A percentile compares a stretch with the other conserved stretches of the same genome.
Conservation (phyloP, 2,113 vertebrate genomes). For the Cavia aperea region DNA sequence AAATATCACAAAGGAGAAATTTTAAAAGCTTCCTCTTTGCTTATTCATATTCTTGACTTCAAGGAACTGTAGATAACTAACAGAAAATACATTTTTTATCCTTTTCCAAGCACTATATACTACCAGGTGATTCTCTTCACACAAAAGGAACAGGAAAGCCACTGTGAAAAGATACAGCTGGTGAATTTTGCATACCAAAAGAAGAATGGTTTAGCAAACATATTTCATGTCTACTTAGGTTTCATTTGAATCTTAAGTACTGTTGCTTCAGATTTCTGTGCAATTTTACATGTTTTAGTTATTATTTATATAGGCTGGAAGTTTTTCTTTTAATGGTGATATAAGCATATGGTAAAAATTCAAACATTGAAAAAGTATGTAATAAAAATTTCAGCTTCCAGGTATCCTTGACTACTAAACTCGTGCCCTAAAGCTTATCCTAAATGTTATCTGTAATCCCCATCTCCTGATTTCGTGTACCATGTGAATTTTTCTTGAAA, state of each 20-base stretch:
- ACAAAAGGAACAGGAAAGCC: background rate
- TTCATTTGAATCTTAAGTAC: background rate
- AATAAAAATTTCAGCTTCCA: background rate
- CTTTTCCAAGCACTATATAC: background rate
- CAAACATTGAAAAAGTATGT: background rate
- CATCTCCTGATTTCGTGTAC: background rate
- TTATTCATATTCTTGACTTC: background rate
- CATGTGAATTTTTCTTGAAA: background rate
- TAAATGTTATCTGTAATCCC: background rate
- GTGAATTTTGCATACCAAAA: background rate
- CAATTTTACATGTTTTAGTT: background rate
- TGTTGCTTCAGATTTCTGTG: background rate
- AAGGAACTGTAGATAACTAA: background rate
- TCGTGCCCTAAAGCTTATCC: background rate
- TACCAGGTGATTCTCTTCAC: background rate
- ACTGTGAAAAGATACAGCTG: background rate
- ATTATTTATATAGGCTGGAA: background rate
- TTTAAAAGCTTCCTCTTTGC: background rate
- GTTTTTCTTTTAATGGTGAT: background rate
- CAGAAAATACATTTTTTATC: background rate
- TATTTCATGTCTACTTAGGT: background rate
- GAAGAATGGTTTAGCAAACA: background rate
- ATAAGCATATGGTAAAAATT: background rate
- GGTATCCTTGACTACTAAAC: background rate
- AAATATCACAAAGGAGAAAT: background rate